Conservation (phyloP, 2,797 vertebrate species). For the Spinus pinus region DNA sequence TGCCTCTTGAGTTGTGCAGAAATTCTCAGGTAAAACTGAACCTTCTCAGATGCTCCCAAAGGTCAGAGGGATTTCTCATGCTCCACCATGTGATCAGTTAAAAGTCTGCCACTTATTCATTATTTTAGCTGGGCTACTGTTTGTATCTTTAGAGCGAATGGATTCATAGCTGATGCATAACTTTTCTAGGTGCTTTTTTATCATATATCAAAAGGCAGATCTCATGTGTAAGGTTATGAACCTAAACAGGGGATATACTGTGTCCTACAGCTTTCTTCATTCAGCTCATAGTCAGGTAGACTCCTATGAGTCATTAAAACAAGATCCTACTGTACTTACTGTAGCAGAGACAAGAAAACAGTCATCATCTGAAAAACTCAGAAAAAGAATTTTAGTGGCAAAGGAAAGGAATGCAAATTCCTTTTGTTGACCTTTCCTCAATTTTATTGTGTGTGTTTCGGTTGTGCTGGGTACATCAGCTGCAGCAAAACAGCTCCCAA, state of each 20-base stretch:
- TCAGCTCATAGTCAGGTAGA: not conserved
- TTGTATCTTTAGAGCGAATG: not conserved
- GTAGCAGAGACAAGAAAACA: not conserved
- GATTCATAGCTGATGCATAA: not conserved
- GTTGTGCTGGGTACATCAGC: not conserved
- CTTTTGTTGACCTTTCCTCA: not conserved
- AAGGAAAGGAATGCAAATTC: not conserved
- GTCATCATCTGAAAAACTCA: not conserved
- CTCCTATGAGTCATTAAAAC: not conserved
- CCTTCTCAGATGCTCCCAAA: not conserved
- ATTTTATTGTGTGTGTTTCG: not conserved
- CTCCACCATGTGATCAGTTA: not conserved
- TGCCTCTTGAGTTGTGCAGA: not conserved
- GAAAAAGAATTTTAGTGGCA: not conserved
- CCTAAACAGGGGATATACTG: not conserved
- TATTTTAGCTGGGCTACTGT: not conserved
- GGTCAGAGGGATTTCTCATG: not conserved
- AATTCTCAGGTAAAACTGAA: not conserved
- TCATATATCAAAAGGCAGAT: not conserved
- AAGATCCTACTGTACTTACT: not conserved
- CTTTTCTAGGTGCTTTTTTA: not conserved
- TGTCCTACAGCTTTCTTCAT: not conserved
- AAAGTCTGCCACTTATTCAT: not conserved
- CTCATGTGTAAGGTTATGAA: not conserved
- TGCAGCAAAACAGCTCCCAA: not conserved